Conservation (phyloP, 2,888 invertebrate genomes). For the Labia minor region DNA sequence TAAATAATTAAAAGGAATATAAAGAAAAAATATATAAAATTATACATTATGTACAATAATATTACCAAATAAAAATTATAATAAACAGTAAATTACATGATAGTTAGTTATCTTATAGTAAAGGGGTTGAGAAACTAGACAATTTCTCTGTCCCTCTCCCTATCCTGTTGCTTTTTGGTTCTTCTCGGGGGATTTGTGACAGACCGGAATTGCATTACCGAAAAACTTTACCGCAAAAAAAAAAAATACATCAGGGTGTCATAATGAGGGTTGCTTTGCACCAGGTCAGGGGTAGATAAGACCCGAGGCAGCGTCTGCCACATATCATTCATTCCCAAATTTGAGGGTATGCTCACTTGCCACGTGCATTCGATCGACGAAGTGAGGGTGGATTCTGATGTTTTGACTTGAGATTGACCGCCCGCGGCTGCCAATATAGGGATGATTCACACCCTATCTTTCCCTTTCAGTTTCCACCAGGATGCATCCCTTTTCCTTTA, state of each 20-base stretch:
- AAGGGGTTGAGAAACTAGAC: neutral
- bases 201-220: conserved; percentile 4
- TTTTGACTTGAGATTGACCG: conserved; percentile 13
- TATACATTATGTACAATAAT: no score
- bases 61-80: no score
- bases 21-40: no score
- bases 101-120: no score
- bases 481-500: conserved; percentile 13
- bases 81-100: no score
- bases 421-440: conserved; percentile 8
- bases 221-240: neutral
- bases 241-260: neutral
- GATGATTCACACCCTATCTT: conserved; percentile 13
- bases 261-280: conserved; percentile 5
- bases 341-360: neutral
- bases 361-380: no score
- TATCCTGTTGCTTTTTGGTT: neutral
- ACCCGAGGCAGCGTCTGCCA: neutral
- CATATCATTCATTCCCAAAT: neutral
- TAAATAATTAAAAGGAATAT: no score
- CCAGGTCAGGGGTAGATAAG: conserved; percentile 13
- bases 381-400: neutral
- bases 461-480: neutral
- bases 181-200: neutral
- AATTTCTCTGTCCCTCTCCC: neutral